Evolutionary conservation across 2,888 invertebrate genomes (phyloP).

Genomic region (Tineola bisselliella): DNA sequence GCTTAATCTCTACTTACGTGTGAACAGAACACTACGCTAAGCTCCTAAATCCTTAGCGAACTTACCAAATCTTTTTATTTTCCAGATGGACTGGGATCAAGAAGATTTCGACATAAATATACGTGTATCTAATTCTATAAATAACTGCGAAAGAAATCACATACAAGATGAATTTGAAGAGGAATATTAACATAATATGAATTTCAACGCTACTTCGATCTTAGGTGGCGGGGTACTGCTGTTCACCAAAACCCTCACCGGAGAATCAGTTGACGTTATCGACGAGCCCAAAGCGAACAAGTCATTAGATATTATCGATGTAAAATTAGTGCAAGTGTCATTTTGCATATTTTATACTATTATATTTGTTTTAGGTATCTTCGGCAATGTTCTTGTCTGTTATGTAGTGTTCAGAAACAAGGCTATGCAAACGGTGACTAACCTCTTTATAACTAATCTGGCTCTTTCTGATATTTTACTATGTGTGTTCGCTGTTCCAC

Average conservation of each 20-base stretch:
- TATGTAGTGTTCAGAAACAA: constrained; percentile 86
- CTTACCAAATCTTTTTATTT: not conserved
- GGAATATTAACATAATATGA: constrained; percentile 26
- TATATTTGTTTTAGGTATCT: constrained; percentile 83
- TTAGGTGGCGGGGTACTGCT: constrained; percentile 45
- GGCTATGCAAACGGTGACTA: constrained; percentile 92
- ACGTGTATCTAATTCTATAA: not conserved
- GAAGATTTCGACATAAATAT: not conserved
- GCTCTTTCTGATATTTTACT: constrained; percentile 88
- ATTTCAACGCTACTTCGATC: constrained; percentile 40
- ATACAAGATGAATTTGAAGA: not conserved
- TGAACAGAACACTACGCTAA: not conserved
- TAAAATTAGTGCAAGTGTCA: constrained; percentile 74
- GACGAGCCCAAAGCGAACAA: constrained; percentile 51
- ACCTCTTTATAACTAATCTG: constrained; percentile 89
- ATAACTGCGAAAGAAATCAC: not conserved
- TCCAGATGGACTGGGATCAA: constrained; percentile 10
- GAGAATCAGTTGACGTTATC: constrained; percentile 51
- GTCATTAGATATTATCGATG: constrained; percentile 70
- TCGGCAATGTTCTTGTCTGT: constrained; percentile 85
- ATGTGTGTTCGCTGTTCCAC: constrained; percentile 85
- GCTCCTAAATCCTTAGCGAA: not conserved
- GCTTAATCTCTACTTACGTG: not conserved
- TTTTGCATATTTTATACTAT: constrained; percentile 80
- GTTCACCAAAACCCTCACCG: constrained; percentile 51